Conservation (phyloP, 2,888 invertebrate species). For the Agrotis segetum region DNA sequence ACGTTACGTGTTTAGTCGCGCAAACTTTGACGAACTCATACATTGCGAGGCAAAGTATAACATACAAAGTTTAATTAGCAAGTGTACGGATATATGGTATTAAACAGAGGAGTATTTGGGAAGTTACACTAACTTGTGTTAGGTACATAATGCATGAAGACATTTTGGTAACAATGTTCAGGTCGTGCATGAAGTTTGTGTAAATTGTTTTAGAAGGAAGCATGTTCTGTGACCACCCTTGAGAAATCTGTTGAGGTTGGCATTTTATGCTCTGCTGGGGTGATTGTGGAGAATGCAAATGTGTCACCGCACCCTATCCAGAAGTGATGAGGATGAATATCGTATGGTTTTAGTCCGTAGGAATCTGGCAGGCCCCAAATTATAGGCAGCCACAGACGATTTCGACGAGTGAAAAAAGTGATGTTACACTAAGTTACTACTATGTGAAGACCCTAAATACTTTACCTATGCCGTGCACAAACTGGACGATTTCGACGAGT, state of each 20-base stretch:
- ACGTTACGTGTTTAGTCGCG: slow-evolving; percentile 57
- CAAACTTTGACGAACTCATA: slow-evolving; percentile 63
- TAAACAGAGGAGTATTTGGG: slow-evolving; percentile 51
- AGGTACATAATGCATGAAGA: slow-evolving; percentile 52
- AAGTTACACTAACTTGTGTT: slow-evolving; percentile 50
- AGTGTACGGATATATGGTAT: slow-evolving; percentile 52
- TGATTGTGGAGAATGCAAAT: too few species aligned
- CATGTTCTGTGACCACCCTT: not conserved
- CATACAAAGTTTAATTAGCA: slow-evolving; percentile 64
- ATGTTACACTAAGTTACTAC: not conserved
- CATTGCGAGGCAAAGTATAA: slow-evolving; percentile 59
- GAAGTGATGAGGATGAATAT: too few species aligned
- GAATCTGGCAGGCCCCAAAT: too few species aligned
- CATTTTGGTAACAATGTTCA: slow-evolving; percentile 47
- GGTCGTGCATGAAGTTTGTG: slow-evolving; percentile 34
- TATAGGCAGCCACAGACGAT: too few species aligned
- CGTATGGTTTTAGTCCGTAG: too few species aligned
- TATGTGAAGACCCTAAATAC: slow-evolving; percentile 2
- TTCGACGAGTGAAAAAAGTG: too few species aligned
- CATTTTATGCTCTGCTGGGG: not conserved
- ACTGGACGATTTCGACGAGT: too few species aligned
- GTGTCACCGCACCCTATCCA: too few species aligned
- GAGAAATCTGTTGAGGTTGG: not conserved
- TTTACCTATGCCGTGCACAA: too few species aligned
- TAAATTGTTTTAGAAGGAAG: slow-evolving; percentile 39